Base-by-base conservation (phyloP, 2,888 invertebrate species). In the Platerodrilus igneus region DNA sequence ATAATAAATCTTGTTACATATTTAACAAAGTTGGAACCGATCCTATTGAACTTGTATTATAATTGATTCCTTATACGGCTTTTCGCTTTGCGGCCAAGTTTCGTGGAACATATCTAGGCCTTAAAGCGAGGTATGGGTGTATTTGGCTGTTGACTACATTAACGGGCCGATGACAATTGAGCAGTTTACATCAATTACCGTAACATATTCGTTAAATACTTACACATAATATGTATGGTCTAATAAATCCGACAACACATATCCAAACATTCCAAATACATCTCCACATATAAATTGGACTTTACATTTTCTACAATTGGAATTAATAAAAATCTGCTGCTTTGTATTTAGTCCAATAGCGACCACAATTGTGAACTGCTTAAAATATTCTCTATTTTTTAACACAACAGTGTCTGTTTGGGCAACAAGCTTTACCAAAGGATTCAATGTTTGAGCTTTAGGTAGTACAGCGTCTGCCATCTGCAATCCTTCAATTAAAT, bases 221-320 rank as follows among this genome's bases (percentile, higher is more conserved):
- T 71, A 88, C 88, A 83, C 83, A 30, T 77, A 78, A 68, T 78
- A 91, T 52, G 83, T 79, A 60, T 93, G 92, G 35, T 81, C 79
- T 28, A 86, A 81, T 28, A 96, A 77, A 71, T 97, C 95, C 8
- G 87, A 79, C 64, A 95, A 91, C 62, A 86, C 83, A 66, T 83
- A 96, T 0, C 95, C 96, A 68, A 87, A 87, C 72, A 83, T 85
- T 25, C 97, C 97, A 82, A 87, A 92, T 7, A 93, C 89, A 67
- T 93, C 91, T 0, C 90, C 90, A 52, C 85, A 83, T 55, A 92
- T 85, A 60, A 96, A 91, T 60, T 90, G 86, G 13, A 88, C 77
- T 26, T 79, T 79, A 33, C 77, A 74, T 35, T 81, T 75, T 7
- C 86, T 77, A 58, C 91, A 91, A 25, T 81, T 76, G 17, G 78